Evolutionary conservation across 2,113 vertebrate species (phyloP).

Genomic region (Gavialis gangeticus): DNA sequence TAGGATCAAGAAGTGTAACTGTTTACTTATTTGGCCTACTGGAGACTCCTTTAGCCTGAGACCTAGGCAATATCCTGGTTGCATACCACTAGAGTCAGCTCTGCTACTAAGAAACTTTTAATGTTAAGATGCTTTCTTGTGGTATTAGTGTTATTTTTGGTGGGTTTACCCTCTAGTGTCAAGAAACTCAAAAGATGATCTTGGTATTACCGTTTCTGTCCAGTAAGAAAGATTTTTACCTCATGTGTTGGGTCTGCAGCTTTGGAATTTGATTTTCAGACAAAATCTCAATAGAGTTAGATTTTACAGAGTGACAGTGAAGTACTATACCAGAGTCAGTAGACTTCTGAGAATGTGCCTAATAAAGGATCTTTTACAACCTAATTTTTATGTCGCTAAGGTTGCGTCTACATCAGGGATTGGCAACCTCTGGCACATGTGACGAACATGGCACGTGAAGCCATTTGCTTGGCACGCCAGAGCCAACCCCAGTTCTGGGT

Average conservation of each 20-base stretch:
- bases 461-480: no score
- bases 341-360: background rate
- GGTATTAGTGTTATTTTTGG: background rate
- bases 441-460: no score
- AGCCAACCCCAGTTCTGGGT: no score
- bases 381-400: background rate
- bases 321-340: background rate
- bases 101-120: background rate
- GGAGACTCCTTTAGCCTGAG: no score
- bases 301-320: background rate
- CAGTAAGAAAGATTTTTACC: background rate
- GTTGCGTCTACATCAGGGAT: no score
- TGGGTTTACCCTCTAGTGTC: slow-evolving; percentile 68
- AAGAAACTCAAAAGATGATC: slow-evolving; percentile 45
- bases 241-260: slow-evolving; percentile 62
- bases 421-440: no score
- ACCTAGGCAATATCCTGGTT: no score
- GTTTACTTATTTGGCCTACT: background rate
- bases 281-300: background rate
- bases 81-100: no score
- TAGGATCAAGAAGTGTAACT: background rate
- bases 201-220: background rate
- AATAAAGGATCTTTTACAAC: background rate
- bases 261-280: slow-evolving; percentile 4
- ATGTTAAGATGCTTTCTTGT: background rate